A percentile compares a stretch with the other conserved stretches of the same genome.
Evolutionary conservation across 2,113 vertebrate genomes (phyloP).

Genomic region (Formicarius rufipectus): DNA sequence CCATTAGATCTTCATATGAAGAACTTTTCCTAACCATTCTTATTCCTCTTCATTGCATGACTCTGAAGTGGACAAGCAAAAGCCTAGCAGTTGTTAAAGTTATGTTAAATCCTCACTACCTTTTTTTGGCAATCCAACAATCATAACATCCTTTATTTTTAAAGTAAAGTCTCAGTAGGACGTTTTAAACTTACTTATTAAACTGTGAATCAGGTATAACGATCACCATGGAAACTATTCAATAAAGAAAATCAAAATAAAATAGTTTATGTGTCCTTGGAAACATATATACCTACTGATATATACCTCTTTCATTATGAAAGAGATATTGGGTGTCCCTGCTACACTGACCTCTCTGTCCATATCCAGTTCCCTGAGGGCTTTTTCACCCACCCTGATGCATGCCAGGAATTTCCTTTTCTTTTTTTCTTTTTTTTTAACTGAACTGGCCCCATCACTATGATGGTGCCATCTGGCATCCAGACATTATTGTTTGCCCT

Average conservation of each 20-base stretch:
- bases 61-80: not conserved
- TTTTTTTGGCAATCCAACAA: not conserved
- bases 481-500: conserved; percentile 77
- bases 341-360: not conserved
- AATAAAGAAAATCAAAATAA: not conserved
- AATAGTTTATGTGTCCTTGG: not conserved
- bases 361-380: not conserved
- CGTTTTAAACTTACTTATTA: not conserved
- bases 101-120: not conserved
- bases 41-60: not conserved
- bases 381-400: not conserved
- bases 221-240: not conserved
- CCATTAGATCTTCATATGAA: not conserved
- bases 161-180: not conserved
- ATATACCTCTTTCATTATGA: too few species aligned
- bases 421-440: conserved; percentile 58
- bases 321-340: not conserved
- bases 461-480: conserved; percentile 77
- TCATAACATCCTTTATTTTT: not conserved
- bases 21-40: not conserved
- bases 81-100: not conserved
- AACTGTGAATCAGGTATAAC: not conserved
- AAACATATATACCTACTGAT: not conserved
- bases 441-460: conserved; percentile 52
- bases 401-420: conserved; percentile 74